Base-by-base conservation (phyloP, 2,888 invertebrate species). In the Shargacucullia verbasci region DNA sequence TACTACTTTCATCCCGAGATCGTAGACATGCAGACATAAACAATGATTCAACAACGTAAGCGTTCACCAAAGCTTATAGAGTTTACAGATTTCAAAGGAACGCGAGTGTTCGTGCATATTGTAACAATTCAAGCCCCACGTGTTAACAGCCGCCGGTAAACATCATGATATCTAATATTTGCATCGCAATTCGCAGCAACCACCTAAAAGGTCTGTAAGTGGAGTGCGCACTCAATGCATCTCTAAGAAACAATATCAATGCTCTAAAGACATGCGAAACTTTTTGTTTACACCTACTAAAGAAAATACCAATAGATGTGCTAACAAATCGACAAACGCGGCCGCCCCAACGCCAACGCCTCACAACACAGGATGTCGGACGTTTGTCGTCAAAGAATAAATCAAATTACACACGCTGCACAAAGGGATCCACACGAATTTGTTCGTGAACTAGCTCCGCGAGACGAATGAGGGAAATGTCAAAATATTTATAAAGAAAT, bases 401-500 rank as follows among this genome's bases (percentile, higher is more conserved):
- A 92, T 92, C 91, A 94, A 92, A 92, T 92, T 91, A 91, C 91
- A 90, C 87, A 83, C 83, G 81, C 84, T 83, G 80, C 86, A 91
- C 90, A 91, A 91, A 91, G 82, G 87, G 83, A 87, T 90, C 88
- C 85, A 88, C 89, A 91, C 89, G 87, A 89, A 88, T 90, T 87
- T 86, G 85, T 90, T 89, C 87, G 89, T 89, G 81, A 88, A 90
- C 87, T 86, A 87, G 84, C 90, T 88, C 84, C 86, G 87, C 87
- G 85, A 86, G 81, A 79, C 84, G 85, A 91, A 91, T 91, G 88
- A 90, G 91, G 89, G 87, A 86, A 89, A 93, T 93, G 93, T 94
- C 94, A 93, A 91, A 94, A 93, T 93, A 94, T 94, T 93, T 93
- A 92, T 91, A 92, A 92, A 92, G 92, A 92, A 91, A 91, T 85